Conservation (phyloP, 2,113 vertebrate species). For the Bos taurus region DNA sequence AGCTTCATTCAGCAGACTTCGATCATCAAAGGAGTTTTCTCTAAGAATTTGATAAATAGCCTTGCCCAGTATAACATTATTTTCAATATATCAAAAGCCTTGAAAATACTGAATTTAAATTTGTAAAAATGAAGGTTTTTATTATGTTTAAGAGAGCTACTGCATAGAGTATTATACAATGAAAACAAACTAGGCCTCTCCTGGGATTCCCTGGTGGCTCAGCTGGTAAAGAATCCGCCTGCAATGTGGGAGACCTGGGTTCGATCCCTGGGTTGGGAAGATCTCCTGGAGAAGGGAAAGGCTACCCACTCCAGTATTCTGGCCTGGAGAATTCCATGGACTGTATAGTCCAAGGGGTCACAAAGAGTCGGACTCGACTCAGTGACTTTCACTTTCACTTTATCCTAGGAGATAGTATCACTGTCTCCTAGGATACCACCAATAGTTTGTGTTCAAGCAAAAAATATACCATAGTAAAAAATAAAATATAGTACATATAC, state of each 20-base stretch:
- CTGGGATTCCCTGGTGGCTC: neutral
- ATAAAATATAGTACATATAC: neutral
- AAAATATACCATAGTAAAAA: neutral
- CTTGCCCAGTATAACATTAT: neutral
- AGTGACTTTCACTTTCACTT: neutral
- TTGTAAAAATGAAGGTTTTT: neutral
- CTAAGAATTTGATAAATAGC: neutral
- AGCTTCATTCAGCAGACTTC: neutral
- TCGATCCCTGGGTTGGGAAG: neutral
- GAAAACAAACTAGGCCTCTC: neutral
- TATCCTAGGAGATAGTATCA: neutral
- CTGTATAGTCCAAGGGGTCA: neutral
- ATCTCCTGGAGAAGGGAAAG: neutral
- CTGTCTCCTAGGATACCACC: neutral
- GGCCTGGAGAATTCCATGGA: neutral
- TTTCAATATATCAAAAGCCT: neutral
- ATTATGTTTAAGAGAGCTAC: neutral
- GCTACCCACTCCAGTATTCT: neutral
- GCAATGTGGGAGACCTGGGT: neutral
- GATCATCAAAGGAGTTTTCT: neutral
- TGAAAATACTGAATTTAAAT: neutral
- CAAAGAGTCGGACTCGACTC: neutral
- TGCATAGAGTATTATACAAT: neutral
- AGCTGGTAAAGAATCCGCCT: neutral
- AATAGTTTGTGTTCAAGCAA: neutral